Conservation (phyloP, 2,113 vertebrate genomes). For the Dermatemys mawii region DNA sequence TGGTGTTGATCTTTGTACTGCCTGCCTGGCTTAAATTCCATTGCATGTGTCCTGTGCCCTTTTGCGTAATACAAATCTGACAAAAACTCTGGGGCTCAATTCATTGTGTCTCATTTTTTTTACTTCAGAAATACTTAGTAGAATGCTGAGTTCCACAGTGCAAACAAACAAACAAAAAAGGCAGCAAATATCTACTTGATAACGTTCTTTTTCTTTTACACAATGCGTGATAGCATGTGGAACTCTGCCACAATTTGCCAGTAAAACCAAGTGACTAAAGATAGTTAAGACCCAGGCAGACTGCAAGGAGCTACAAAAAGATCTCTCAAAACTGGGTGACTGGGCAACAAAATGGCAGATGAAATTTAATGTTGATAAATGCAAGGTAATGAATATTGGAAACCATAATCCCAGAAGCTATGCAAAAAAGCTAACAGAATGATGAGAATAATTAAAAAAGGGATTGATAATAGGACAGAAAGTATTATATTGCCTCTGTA, state of each 20-base stretch:
- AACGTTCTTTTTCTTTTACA: neutral
- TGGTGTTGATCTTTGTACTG: neutral
- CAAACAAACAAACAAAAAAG: neutral
- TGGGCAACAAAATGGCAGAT: too few relatives aligned
- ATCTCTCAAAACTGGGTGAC: too few relatives aligned
- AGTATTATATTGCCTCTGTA: too few relatives aligned
- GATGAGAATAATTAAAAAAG: too few relatives aligned
- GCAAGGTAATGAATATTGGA: too few relatives aligned
- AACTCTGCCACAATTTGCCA: neutral
- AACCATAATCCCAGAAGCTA: too few relatives aligned
- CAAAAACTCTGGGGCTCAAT: neutral
- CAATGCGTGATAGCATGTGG: neutral
- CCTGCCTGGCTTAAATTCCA: neutral
- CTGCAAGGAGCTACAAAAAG: too few relatives aligned
- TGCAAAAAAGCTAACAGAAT: too few relatives aligned
- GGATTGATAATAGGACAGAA: too few relatives aligned
- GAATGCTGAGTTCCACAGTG: neutral
- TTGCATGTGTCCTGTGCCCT: neutral
- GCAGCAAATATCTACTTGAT: neutral
- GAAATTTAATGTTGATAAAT: too few relatives aligned
- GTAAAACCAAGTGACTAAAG: neutral
- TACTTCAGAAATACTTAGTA: neutral
- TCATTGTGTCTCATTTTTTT: neutral
- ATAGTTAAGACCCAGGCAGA: too few relatives aligned
- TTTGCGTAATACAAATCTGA: neutral